A percentile compares a stretch with the other conserved stretches of the same genome.
Conservation (phyloP, 2,113 vertebrate species). For the Mesitornis unicolor region DNA sequence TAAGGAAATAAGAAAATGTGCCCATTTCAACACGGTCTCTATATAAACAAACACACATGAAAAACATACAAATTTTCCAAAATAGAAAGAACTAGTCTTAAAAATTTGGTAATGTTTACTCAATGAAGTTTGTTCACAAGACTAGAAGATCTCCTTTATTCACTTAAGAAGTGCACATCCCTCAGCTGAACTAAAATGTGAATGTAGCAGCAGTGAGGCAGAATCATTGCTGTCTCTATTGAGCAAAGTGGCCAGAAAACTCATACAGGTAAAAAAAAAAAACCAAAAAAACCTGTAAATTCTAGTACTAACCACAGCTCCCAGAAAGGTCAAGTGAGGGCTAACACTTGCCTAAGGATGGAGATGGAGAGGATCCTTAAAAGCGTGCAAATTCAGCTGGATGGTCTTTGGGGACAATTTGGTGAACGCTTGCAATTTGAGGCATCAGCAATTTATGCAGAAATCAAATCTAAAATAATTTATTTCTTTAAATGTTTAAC, state of each 20-base stretch:
- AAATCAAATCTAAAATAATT: neutral
- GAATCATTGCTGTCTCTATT: neutral
- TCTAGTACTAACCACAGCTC: neutral
- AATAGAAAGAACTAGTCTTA: neutral
- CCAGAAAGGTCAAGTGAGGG: neutral
- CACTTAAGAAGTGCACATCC: neutral
- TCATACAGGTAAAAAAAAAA: neutral
- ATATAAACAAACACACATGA: neutral
- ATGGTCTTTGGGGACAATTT: neutral
- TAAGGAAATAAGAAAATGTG: neutral
- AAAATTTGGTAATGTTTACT: neutral
- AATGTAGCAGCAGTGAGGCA: neutral
- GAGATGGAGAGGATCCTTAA: neutral
- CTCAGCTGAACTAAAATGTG: neutral
- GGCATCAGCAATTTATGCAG: neutral
- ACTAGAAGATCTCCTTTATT: neutral
- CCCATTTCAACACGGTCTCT: neutral
- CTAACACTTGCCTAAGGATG: rapidly evolving
- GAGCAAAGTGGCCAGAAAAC: neutral
- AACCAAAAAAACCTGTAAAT: no score
- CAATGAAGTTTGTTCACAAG: neutral
- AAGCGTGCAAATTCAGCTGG: no score
- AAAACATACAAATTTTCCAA: neutral
- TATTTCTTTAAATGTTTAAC: neutral
- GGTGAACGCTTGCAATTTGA: neutral